Percentiles rank a stretch among this genome's conserved stretches.
These are phyloP conservation scores for Phlogophora meticulosa DNA, from an alignment of 2,888 invertebrate genomes.

Conservation along the genomic window DNA sequence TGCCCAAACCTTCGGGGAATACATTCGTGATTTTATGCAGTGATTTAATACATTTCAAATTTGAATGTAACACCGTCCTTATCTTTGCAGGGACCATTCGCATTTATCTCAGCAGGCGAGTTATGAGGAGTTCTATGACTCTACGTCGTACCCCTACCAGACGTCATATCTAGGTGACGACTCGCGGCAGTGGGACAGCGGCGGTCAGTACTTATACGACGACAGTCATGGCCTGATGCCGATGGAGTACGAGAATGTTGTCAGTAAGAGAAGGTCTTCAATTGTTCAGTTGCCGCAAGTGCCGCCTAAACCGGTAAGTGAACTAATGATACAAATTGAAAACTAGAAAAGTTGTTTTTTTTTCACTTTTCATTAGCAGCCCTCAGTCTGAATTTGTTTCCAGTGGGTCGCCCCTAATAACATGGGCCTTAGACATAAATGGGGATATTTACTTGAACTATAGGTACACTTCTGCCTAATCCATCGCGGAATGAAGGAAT, in stretches of 20 bases:
- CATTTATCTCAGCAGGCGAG: constrained; percentile 88
- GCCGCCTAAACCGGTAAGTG: constrained; percentile 84
- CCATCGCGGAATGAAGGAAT: too few relatives aligned
- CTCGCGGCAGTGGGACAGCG: constrained; percentile 94
- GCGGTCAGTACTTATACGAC: constrained; percentile 90
- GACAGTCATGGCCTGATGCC: constrained; percentile 86
- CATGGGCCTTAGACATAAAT: too few relatives aligned
- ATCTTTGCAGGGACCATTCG: constrained; percentile 86
- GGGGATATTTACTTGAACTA: too few relatives aligned
- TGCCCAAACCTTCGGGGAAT: too few relatives aligned
- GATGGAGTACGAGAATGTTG: constrained; percentile 91
- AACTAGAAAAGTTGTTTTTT: too few relatives aligned
- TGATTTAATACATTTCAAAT: too few relatives aligned
- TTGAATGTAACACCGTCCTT: neutral
- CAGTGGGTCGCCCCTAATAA: too few relatives aligned
- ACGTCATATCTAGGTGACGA: constrained; percentile 91
- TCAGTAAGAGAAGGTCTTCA: constrained; percentile 90
- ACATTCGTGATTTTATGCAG: too few relatives aligned
- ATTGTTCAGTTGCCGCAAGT: constrained; percentile 89
- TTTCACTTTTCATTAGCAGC: too few relatives aligned
- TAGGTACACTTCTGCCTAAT: too few relatives aligned
- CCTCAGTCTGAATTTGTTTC: too few relatives aligned
- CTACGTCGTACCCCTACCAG: constrained; percentile 92
- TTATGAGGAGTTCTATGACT: constrained; percentile 93
- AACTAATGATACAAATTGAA: neutral